Evolutionary conservation across 2,888 invertebrate species (phyloP).

Genomic region (Biston betularia): DNA sequence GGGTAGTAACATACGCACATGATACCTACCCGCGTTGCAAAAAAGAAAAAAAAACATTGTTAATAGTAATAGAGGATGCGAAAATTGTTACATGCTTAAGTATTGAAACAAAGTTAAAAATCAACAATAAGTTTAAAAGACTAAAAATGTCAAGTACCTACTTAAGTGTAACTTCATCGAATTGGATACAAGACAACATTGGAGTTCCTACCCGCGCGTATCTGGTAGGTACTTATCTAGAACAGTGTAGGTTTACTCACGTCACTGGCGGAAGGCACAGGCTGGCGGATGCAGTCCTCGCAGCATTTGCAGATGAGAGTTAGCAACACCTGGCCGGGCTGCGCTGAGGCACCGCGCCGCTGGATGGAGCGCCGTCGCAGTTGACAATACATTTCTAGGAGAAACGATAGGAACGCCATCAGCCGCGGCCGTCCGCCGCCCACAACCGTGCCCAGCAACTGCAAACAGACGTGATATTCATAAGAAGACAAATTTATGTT

Average conservation of each 20-base stretch:
- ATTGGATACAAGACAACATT: no score
- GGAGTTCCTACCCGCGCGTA: no score
- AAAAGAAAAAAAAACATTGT: no score
- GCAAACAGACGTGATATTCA: constrained; percentile 23
- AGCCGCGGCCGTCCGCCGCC: constrained; percentile 89
- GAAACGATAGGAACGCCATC: constrained; percentile 95
- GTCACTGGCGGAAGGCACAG: constrained; percentile 93
- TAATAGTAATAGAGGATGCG: no score
- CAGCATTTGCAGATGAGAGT: constrained; percentile 95
- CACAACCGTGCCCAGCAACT: constrained; percentile 83
- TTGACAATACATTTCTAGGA: constrained; percentile 96
- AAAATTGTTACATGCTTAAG: no score
- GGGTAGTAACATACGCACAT: no score
- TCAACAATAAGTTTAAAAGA: no score
- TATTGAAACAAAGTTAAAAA: no score
- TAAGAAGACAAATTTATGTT: neutral
- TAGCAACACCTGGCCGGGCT: constrained; percentile 90
- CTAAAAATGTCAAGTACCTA: no score
- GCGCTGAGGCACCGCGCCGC: constrained; percentile 81
- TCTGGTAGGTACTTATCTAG: no score
- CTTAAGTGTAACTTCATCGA: no score
- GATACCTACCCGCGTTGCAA: no score
- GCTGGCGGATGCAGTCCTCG: constrained; percentile 94
- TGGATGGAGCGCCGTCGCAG: constrained; percentile 89
- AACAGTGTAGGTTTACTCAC: constrained; percentile 71